These are phyloP conservation scores for Cataglyphis hispanica DNA, from an alignment of 1,140 invertebrate species.

Conservation along the genomic window DNA sequence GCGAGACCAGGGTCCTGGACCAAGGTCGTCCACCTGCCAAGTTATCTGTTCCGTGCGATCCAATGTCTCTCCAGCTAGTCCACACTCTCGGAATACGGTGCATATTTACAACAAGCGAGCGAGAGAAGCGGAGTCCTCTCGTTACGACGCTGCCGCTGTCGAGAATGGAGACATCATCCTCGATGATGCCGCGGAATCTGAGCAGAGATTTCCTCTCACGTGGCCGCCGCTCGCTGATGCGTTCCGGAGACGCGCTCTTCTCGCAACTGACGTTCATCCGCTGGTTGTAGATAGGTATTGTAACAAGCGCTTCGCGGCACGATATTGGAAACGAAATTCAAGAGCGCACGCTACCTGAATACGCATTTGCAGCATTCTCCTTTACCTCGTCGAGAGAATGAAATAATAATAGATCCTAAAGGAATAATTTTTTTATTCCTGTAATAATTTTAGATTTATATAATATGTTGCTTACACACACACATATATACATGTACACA, in stretches of 20 bases:
- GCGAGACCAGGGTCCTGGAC: conserved; percentile 66
- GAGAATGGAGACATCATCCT: conserved; percentile 60
- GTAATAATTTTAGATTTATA: conserved; percentile 1
- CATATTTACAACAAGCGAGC: conserved; percentile 4
- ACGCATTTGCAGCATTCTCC: neutral
- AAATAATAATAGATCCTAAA: neutral
- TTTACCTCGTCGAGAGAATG: neutral
- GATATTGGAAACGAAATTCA: conserved; percentile 20
- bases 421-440: neutral
- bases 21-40: conserved; percentile 78
- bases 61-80: conserved; percentile 44
- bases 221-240: neutral
- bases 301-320: conserved; percentile 16
- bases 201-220: conserved; percentile 49
- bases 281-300: conserved; percentile 24
- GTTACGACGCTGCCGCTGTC: conserved; percentile 35
- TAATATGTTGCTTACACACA: neutral
- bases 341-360: neutral
- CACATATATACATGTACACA: no score
- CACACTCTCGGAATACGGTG: conserved; percentile 34
- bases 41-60: conserved; percentile 65
- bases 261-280: conserved; percentile 34
- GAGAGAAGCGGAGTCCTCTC: conserved; percentile 25
- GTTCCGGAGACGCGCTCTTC: conserved; percentile 63
- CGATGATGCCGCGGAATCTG: conserved; percentile 62